Evolutionary conservation across 2,888 invertebrate genomes (phyloP).

Genomic region (Aromia moschata): DNA sequence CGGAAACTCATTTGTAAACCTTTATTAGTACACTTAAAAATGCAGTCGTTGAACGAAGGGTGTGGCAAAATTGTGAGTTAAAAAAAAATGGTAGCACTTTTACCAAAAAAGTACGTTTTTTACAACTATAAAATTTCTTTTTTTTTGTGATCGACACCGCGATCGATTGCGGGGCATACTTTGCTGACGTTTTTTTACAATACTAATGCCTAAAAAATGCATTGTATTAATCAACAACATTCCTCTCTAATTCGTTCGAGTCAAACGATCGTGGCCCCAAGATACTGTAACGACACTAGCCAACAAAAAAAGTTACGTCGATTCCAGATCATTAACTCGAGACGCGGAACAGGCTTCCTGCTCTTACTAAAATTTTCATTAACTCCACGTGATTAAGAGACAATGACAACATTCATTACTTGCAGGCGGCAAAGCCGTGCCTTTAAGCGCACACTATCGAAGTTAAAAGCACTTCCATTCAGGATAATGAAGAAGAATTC

Average conservation of each 20-base stretch:
- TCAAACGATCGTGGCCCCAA: not conserved
- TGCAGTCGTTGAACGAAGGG: too few species aligned
- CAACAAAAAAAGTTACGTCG: not conserved
- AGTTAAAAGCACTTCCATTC: constrained; percentile 16
- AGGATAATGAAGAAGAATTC: constrained; percentile 21
- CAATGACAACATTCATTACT: constrained; percentile 20
- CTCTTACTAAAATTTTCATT: constrained; percentile 10
- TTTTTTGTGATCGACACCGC: too few species aligned
- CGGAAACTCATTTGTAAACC: too few species aligned
- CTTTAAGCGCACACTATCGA: constrained; percentile 12
- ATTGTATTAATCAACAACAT: not conserved
- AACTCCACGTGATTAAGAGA: constrained; percentile 6
- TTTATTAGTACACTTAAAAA: too few species aligned
- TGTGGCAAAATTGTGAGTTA: too few species aligned
- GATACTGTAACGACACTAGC: not conserved
- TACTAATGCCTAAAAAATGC: not conserved
- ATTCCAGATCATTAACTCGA: not conserved
- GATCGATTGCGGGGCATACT: too few species aligned
- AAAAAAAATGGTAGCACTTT: too few species aligned
- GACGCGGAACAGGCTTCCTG: not conserved
- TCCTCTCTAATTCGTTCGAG: not conserved
- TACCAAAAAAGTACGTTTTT: too few species aligned
- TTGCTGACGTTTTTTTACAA: not conserved
- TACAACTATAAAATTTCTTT: too few species aligned
- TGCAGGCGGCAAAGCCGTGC: constrained; percentile 3